phyloP scores from a whole-genome alignment of 2,113 vertebrate genomes.

The Callorhinus ursinus region DNA sequence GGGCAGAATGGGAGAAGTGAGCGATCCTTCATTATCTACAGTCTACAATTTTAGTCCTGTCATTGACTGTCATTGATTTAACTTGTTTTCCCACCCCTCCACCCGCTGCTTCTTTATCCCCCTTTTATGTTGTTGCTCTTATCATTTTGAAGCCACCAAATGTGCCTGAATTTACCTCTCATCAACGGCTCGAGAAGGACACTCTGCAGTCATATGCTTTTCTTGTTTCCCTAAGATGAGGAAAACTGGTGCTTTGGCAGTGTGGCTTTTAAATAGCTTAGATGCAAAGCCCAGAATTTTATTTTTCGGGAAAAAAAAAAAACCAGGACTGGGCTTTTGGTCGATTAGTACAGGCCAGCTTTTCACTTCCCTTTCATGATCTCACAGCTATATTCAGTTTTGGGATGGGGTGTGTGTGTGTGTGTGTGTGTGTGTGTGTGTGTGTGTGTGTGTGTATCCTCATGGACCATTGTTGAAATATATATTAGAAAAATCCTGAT shows the following conservation, averaged over 20 bases:
- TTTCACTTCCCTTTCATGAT: slow-evolving; percentile 53
- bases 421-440: no score
- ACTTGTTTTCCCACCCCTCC: neutral
- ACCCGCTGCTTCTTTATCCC: neutral
- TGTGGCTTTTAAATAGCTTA: slow-evolving; percentile 79
- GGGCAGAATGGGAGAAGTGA: neutral
- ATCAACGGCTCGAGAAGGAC: slow-evolving; percentile 35
- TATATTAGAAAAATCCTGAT: slow-evolving; percentile 42
- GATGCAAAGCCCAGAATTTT: slow-evolving; percentile 75
- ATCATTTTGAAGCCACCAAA: neutral
- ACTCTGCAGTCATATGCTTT: slow-evolving; percentile 61
- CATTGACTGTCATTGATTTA: neutral
- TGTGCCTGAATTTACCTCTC: neutral
- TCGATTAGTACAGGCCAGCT: slow-evolving; percentile 55
- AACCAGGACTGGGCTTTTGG: slow-evolving; percentile 33
- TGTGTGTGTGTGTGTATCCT: neutral
- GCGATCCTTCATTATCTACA: accelerated
- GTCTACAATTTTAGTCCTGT: neutral
- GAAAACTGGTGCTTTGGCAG: slow-evolving; percentile 81
- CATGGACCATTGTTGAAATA: slow-evolving; percentile 27
- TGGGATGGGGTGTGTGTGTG: neutral
- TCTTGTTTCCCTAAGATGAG: slow-evolving; percentile 76
- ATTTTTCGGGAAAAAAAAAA: slow-evolving; percentile 65
- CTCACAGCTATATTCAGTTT: slow-evolving; percentile 37
- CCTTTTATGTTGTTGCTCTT: neutral